Conservation (phyloP, 2,888 invertebrate species). For the Cheilosia urbana region DNA sequence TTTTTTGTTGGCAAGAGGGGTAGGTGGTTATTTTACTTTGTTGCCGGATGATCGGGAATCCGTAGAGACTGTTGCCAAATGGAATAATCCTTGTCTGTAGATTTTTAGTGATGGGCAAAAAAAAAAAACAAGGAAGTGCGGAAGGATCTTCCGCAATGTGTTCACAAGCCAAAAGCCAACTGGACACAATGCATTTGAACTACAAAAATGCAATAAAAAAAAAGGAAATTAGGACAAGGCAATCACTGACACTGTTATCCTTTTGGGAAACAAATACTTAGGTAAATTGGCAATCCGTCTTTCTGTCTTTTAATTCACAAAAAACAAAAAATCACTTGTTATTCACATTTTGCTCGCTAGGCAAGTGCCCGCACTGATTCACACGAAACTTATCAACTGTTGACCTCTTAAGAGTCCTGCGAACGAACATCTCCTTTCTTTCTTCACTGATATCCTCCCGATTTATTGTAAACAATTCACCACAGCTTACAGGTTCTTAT, state of each 20-base stretch:
- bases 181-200: constrained; percentile 53
- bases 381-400: constrained; percentile 48
- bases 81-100: constrained; percentile 63
- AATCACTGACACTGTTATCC: constrained; percentile 57
- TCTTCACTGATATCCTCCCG: constrained; percentile 67
- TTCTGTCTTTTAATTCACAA: constrained; percentile 18
- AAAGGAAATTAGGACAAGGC: constrained; percentile 23
- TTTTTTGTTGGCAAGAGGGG: constrained; percentile 6
- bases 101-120: neutral
- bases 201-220: constrained; percentile 8
- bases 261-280: constrained; percentile 18
- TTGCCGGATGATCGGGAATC: constrained; percentile 41
- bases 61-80: constrained; percentile 55
- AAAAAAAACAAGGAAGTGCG: constrained; percentile 26
- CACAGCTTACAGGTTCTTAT: constrained; percentile 24
- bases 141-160: constrained; percentile 71
- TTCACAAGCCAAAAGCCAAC: constrained; percentile 66
- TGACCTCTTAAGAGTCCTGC: constrained; percentile 34
- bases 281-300: constrained; percentile 19
- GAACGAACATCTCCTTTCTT: constrained; percentile 39
- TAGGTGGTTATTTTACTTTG: constrained; percentile 5
- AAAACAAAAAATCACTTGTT: constrained; percentile 55
- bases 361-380: constrained; percentile 54
- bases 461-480: constrained; percentile 46
- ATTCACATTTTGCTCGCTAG: constrained; percentile 67